Conservation (phyloP, 2,888 invertebrate species). For the Mactromeris polynyma region DNA sequence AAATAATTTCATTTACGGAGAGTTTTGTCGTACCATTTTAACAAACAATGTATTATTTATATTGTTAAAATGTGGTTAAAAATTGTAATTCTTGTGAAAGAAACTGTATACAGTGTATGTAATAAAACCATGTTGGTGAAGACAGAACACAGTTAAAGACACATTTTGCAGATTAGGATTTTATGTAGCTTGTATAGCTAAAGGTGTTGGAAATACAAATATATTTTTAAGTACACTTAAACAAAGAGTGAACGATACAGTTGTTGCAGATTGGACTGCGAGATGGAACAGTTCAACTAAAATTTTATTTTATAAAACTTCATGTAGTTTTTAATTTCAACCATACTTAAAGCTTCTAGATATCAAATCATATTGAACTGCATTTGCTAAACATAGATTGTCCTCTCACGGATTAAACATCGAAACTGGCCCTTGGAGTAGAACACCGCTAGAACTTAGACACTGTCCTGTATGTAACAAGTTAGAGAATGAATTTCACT, state of each 20-base stretch:
- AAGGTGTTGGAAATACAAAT: neutral
- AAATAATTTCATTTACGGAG: too few relatives aligned
- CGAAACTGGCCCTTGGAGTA: too few relatives aligned
- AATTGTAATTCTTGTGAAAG: neutral
- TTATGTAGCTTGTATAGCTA: neutral
- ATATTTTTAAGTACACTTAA: neutral
- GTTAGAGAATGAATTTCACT: too few relatives aligned
- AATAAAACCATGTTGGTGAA: neutral
- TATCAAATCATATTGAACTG: neutral
- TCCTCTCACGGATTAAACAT: neutral
- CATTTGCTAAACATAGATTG: neutral
- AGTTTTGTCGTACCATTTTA: too few relatives aligned
- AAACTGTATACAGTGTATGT: neutral
- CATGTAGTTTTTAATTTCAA: neutral
- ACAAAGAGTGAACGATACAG: neutral
- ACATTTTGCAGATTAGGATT: neutral
- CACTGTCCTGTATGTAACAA: too few relatives aligned
- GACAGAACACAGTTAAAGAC: neutral
- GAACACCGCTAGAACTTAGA: too few relatives aligned
- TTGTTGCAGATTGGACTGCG: neutral
- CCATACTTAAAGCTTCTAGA: neutral
- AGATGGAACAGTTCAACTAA: neutral
- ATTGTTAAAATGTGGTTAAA: neutral
- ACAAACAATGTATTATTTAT: too few relatives aligned
- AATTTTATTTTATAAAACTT: neutral